These are phyloP conservation scores for Alexandromys fortis DNA, from an alignment of 2,113 vertebrate species.

Conservation along the genomic window DNA sequence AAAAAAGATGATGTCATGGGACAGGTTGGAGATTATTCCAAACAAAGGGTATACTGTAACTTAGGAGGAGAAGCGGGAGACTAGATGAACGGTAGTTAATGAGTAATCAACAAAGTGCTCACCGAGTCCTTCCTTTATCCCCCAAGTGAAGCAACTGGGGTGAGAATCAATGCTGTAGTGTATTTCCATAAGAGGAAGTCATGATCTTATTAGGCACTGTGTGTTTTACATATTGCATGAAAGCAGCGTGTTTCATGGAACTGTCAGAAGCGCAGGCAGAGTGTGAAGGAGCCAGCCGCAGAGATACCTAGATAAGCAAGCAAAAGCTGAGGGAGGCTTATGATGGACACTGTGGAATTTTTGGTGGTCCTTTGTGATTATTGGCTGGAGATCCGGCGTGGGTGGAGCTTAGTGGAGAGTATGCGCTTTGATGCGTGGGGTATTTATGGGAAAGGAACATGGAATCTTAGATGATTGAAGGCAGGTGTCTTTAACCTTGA, in stretches of 20 bases:
- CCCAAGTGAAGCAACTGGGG: conserved; percentile 7
- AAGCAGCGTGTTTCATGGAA: neutral
- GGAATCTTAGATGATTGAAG: neutral
- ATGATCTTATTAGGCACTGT: neutral
- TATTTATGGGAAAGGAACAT: neutral
- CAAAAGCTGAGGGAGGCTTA: neutral
- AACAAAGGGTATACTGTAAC: conserved; percentile 48
- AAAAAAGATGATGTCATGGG: conserved; percentile 30
- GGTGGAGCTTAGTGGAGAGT: neutral
- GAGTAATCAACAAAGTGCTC: conserved; percentile 61
- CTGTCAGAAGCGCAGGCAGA: neutral
- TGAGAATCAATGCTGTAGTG: conserved; percentile 2
- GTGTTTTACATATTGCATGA: neutral
- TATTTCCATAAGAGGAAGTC: conserved; percentile 48
- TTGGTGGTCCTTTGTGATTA: neutral
- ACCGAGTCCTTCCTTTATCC: conserved; percentile 39
- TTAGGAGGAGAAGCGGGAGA: conserved; percentile 44
- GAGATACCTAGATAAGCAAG: neutral
- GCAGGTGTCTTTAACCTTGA: conserved; percentile 18
- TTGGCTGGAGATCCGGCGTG: neutral
- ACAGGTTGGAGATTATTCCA: conserved; percentile 40
- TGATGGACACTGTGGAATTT: neutral
- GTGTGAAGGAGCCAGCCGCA: neutral
- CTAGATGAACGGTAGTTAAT: conserved; percentile 30
- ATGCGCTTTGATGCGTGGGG: neutral